These are phyloP conservation scores for Hydrochoerus hydrochaeris DNA, from an alignment of 2,113 vertebrate species.

Conservation along the genomic window DNA sequence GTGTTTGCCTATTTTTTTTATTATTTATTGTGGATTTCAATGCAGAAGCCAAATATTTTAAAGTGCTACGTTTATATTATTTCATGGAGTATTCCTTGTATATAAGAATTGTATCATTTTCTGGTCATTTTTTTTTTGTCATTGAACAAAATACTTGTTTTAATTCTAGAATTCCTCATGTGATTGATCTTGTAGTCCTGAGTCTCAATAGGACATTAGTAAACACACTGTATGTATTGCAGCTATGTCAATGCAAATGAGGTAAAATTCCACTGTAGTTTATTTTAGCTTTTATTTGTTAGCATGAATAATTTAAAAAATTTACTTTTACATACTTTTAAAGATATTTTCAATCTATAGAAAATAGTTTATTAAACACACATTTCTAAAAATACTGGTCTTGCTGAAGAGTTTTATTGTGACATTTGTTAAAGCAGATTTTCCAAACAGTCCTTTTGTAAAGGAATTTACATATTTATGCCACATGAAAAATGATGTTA, in stretches of 20 bases:
- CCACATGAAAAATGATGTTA: background rate
- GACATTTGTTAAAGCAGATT: constrained; percentile 49
- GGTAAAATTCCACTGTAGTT: constrained; percentile 38
- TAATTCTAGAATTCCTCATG: constrained; percentile 39
- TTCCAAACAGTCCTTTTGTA: background rate
- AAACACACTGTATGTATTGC: constrained; percentile 40
- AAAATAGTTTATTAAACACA: background rate
- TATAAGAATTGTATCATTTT: constrained; percentile 59
- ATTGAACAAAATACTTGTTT: constrained; percentile 48
- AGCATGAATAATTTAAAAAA: background rate
- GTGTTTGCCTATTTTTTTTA: constrained; percentile 39
- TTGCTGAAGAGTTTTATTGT: constrained; percentile 23
- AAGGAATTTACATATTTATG: constrained; percentile 64
- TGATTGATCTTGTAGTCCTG: background rate
- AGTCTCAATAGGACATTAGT: constrained; percentile 8
- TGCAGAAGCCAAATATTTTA: constrained; percentile 67
- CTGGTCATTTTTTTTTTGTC: background rate
- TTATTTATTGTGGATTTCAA: background rate
- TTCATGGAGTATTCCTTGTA: constrained; percentile 50
- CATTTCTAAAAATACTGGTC: constrained; percentile 2
- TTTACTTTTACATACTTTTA: background rate
- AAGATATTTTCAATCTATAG: background rate
- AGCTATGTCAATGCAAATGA: background rate
- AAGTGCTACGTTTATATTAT: constrained; percentile 38
- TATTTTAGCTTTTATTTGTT: constrained; percentile 2